A percentile compares a stretch with the other conserved stretches of the same genome.
phyloP scores from a whole-genome alignment of 2,888 invertebrate species.

The Flabesymbios commensalis region DNA sequence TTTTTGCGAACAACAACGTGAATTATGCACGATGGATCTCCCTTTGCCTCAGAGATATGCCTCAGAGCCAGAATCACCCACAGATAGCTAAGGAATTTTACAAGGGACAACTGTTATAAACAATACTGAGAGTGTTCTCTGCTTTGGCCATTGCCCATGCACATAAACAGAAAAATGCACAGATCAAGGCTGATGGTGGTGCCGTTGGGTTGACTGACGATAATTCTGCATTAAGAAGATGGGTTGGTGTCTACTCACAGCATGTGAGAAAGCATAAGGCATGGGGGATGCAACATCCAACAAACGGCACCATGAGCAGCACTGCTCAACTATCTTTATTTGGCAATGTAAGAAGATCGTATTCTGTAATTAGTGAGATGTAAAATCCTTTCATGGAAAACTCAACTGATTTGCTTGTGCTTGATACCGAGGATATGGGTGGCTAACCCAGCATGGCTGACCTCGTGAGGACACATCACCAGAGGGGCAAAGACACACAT shows the following conservation, averaged over 20 bases:
- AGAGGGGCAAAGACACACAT: constrained; percentile 23
- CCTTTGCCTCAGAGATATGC: constrained; percentile 36
- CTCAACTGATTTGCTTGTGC: constrained; percentile 23
- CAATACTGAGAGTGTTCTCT: constrained; percentile 34
- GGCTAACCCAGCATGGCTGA: constrained; percentile 25
- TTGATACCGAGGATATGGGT: constrained; percentile 30
- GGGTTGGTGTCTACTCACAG: constrained; percentile 34
- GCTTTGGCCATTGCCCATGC: constrained; percentile 38
- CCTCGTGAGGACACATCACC: constrained; percentile 20
- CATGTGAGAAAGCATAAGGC: constrained; percentile 8
- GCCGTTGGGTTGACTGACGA: constrained; percentile 39
- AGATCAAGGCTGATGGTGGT: constrained; percentile 39
- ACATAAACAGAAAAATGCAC: constrained; percentile 40
- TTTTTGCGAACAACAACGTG: constrained; percentile 35
- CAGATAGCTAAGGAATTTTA: constrained; percentile 30
- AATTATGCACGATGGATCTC: constrained; percentile 42
- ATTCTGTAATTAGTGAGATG: constrained; percentile 13
- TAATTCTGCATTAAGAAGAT: constrained; percentile 31
- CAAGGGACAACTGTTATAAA: constrained; percentile 33
- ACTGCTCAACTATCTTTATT: constrained; percentile 5
- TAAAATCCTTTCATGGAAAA: constrained; percentile 30
- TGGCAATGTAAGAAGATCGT: constrained; percentile 23
- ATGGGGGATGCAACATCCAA: constrained; percentile 1
- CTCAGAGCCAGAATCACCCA: constrained; percentile 30
- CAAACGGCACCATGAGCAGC: constrained; percentile 11